These are phyloP conservation scores for Amphimedon queenslandica DNA, from an alignment of 37 sponge, comb jelly and placozoan species.

Conservation along the genomic window DNA sequence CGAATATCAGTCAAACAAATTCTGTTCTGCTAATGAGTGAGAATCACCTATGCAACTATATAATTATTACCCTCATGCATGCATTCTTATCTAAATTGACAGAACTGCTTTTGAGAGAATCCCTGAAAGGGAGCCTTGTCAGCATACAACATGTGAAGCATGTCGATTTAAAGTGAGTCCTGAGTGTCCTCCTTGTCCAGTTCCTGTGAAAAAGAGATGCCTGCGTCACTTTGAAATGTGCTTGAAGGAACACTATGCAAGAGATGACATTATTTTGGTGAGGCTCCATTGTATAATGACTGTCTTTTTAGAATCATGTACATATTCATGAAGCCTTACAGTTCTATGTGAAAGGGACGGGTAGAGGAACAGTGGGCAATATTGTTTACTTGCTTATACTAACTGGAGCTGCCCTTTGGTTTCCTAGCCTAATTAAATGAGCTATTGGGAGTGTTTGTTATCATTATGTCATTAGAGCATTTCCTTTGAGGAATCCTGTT, in stretches of 20 bases:
- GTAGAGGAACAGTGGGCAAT: too few relatives aligned
- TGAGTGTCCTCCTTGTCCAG: slow-evolving; percentile 21
- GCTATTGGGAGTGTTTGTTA: too few relatives aligned
- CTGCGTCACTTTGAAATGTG: slow-evolving; percentile 28
- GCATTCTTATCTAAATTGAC: not conserved
- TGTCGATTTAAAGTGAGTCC: slow-evolving; percentile 33
- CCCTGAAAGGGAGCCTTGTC: slow-evolving; percentile 14
- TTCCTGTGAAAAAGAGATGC: slow-evolving; percentile 34
- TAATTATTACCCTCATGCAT: not conserved
- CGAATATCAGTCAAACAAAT: slow-evolving; percentile 12
- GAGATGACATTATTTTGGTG: not conserved
- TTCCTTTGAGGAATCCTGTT: too few relatives aligned
- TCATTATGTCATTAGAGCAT: too few relatives aligned
- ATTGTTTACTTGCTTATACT: too few relatives aligned
- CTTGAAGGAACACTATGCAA: slow-evolving; percentile 8
- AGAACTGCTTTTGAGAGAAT: not conserved
- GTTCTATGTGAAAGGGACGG: too few relatives aligned
- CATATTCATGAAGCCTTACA: too few relatives aligned
- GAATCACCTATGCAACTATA: too few relatives aligned
- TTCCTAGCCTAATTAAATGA: too few relatives aligned
- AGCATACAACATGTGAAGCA: slow-evolving; percentile 50
- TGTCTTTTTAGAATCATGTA: too few relatives aligned
- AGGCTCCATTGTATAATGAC: too few relatives aligned
- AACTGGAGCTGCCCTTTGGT: too few relatives aligned
- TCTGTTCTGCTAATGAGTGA: slow-evolving; percentile 50